phyloP scores from a whole-genome alignment of 2,888 invertebrate species.

The Cheilosia grossa region DNA sequence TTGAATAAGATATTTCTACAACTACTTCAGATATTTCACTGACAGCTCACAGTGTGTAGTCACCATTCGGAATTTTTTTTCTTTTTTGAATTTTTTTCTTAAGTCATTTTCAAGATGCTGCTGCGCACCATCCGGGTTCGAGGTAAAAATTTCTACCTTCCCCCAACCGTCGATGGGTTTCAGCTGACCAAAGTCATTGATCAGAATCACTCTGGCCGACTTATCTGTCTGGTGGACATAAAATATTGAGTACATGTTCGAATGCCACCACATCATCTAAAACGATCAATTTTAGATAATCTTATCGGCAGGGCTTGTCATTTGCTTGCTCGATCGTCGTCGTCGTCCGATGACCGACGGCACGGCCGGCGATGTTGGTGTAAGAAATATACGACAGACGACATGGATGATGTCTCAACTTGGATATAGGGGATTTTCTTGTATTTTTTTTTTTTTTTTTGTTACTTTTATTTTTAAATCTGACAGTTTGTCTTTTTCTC shows the following conservation, averaged over 20 bases:
- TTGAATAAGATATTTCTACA: slow-evolving; percentile 59
- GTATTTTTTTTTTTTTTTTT: slow-evolving; percentile 15
- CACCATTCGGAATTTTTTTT: slow-evolving; percentile 42
- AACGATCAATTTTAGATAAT: slow-evolving; percentile 75
- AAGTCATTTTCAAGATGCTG: slow-evolving; percentile 54
- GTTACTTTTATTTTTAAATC: slow-evolving; percentile 65
- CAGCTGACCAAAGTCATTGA: slow-evolving; percentile 70
- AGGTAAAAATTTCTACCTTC: slow-evolving; percentile 25
- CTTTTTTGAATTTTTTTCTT: background rate
- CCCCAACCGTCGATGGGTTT: slow-evolving; percentile 49
- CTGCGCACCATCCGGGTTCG: slow-evolving; percentile 53
- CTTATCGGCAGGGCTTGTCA: slow-evolving; percentile 73
- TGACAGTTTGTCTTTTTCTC: slow-evolving; percentile 70
- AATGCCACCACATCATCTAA: slow-evolving; percentile 75
- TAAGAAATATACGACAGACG: slow-evolving; percentile 17
- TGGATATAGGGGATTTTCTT: slow-evolving; percentile 52
- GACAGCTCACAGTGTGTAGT: slow-evolving; percentile 68
- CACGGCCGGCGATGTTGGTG: slow-evolving; percentile 26
- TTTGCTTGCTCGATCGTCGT: slow-evolving; percentile 55
- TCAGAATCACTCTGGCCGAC: slow-evolving; percentile 71
- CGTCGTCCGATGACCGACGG: slow-evolving; percentile 36
- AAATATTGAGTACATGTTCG: slow-evolving; percentile 75
- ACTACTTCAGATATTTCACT: slow-evolving; percentile 70
- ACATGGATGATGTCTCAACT: slow-evolving; percentile 69
- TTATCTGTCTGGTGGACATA: slow-evolving; percentile 73